These are phyloP conservation scores for Tenthredo mesomela DNA, from an alignment of 2,888 invertebrate genomes.

Conservation along the genomic window DNA sequence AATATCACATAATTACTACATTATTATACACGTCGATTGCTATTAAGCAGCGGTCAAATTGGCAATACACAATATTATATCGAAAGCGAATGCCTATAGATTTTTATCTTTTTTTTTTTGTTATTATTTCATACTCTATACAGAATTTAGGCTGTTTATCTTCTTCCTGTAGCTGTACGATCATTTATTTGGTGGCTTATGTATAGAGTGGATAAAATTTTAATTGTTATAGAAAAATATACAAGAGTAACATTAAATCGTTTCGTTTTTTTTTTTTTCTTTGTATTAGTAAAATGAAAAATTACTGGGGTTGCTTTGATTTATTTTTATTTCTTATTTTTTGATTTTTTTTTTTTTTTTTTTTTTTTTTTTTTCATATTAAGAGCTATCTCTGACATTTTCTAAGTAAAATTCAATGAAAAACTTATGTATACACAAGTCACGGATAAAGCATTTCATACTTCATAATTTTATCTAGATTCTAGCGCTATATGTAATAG, in stretches of 20 bases:
- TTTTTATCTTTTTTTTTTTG: not conserved
- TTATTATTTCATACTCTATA: not conserved
- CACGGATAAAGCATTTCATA: not conserved
- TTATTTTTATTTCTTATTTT: not conserved
- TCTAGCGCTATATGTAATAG: too few relatives aligned
- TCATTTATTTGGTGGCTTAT: not conserved
- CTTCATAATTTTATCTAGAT: not conserved
- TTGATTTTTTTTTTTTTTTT: not conserved
- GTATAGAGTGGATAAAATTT: not conserved
- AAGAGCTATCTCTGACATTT: not conserved
- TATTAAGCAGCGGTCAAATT: slow-evolving; percentile 23
- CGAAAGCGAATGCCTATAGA: not conserved
- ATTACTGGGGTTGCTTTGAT: not conserved
- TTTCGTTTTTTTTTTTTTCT: not conserved
- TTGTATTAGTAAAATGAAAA: not conserved
- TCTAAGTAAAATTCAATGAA: not conserved
- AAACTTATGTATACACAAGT: not conserved
- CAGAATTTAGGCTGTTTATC: not conserved
- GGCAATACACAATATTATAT: slow-evolving; percentile 14
- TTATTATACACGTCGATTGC: slow-evolving; percentile 6
- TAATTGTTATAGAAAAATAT: slow-evolving; percentile 26
- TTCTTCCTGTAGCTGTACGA: not conserved
- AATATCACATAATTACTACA: not conserved
- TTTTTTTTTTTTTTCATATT: not conserved
- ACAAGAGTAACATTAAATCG: slow-evolving; percentile 4